Evolutionary conservation across 2,797 vertebrate species (phyloP).

Genomic region (Percopsis omiscomaycus): DNA sequence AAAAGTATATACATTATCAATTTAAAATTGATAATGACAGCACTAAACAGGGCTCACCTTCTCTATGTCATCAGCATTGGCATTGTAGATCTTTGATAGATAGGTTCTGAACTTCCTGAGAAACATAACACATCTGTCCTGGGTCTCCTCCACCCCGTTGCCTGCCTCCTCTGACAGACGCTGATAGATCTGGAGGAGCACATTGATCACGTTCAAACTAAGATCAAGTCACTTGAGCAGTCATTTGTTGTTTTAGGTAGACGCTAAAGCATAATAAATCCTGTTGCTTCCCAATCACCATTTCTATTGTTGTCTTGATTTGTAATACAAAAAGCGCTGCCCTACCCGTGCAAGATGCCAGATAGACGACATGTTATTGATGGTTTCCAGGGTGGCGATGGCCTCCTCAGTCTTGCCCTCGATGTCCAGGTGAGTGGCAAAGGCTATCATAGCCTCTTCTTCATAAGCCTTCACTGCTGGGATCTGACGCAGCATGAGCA

Average conservation of each 20-base stretch:
- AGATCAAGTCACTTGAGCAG: background rate
- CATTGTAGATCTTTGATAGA: constrained; percentile 84
- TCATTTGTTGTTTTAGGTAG: no score
- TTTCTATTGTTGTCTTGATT: background rate
- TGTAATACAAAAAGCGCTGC: constrained; percentile 13
- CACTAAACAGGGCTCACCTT: constrained; percentile 73
- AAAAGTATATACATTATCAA: no score
- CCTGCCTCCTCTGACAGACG: constrained; percentile 91
- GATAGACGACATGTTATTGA: constrained; percentile 85
- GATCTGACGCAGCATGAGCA: constrained; percentile 63
- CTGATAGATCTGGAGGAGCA: constrained; percentile 85
- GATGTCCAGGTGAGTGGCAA: constrained; percentile 86
- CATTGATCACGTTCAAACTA: constrained; percentile 3
- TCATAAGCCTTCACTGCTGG: constrained; percentile 82
- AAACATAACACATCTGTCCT: constrained; percentile 83
- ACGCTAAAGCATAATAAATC: no score
- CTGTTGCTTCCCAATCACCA: background rate
- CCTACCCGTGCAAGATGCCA: constrained; percentile 94
- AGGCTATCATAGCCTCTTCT: constrained; percentile 85
- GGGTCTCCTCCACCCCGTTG: constrained; percentile 87
- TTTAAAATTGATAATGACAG: no score
- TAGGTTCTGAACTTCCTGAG: constrained; percentile 86
- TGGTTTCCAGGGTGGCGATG: constrained; percentile 85
- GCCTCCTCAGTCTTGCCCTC: constrained; percentile 93
- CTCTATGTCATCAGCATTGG: constrained; percentile 79